Percentiles rank a stretch among this genome's conserved stretches.
Conservation (phyloP, 2,888 invertebrate species). For the Thumatha senex region DNA sequence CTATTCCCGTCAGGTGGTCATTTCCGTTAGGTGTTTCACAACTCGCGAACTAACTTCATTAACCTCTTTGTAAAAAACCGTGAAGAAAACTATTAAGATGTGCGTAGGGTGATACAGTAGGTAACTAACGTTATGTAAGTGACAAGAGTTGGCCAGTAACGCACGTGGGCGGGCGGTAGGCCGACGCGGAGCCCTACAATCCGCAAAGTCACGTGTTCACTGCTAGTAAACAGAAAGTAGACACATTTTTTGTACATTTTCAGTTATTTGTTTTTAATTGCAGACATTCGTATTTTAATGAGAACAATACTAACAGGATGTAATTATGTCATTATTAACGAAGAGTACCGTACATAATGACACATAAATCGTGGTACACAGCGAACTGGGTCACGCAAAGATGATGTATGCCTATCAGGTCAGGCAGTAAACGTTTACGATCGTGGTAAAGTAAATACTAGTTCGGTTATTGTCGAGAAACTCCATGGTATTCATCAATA, state of each 20-base stretch:
- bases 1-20: conserved; percentile 83
- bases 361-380: conserved; percentile 21
- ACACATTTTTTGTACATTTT: conserved; percentile 14
- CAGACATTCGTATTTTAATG: conserved; percentile 10
- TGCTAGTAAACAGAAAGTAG: conserved; percentile 40
- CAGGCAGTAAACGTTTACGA: conserved; percentile 33
- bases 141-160: conserved; percentile 34
- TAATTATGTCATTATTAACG: conserved; percentile 30
- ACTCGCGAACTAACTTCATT: conserved; percentile 69
- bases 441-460: conserved; percentile 40
- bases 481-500: background rate
- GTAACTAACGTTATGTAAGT: conserved; percentile 52
- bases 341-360: conserved; percentile 26
- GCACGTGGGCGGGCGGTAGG: conserved; percentile 68
- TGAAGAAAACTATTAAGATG: conserved; percentile 48
- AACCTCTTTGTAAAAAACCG: conserved; percentile 62
- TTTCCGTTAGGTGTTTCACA: conserved; percentile 75
- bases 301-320: conserved; percentile 18
- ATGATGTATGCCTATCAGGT: conserved; percentile 12
- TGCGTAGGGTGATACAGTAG: conserved; percentile 35
- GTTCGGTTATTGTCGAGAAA: conserved; percentile 14
- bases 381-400: conserved; percentile 32
- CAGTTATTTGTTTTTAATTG: conserved; percentile 16
- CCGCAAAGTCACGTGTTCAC: conserved; percentile 39
- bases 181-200: conserved; percentile 63